Percentiles rank a stretch among this genome's conserved stretches.
Conservation (phyloP, 1,140 invertebrate species). For the Polypedilum vanderplanki region DNA sequence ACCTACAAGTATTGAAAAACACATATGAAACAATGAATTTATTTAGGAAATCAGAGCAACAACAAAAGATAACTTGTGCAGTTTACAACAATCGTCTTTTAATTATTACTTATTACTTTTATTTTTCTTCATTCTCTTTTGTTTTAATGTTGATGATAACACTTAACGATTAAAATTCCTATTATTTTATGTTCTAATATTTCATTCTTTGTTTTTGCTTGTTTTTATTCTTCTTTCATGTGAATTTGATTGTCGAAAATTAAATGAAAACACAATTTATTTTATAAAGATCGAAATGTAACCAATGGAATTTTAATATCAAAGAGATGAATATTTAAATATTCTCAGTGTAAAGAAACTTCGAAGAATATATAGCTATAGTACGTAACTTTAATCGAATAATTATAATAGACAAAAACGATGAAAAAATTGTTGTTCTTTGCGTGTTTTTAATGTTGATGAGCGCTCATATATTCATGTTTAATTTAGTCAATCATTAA, state of each 20-base stretch:
- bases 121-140: not conserved
- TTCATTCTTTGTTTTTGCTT: not conserved
- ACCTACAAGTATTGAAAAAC: not conserved
- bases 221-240: not conserved
- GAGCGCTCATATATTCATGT: not conserved
- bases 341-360: too few species aligned
- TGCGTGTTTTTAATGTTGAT: not conserved
- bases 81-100: not conserved
- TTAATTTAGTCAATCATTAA: not conserved
- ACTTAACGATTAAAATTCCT: constrained; percentile 6
- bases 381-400: not conserved
- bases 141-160: not conserved
- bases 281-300: not conserved
- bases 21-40: not conserved
- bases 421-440: not conserved
- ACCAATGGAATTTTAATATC: not conserved
- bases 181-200: not conserved
- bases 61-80: constrained; percentile 18
- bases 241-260: not conserved
- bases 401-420: not conserved
- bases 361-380: too few species aligned
- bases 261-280: not conserved
- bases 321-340: too few species aligned
- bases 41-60: not conserved
- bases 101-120: not conserved